phyloP scores from a whole-genome alignment of 2,888 invertebrate genomes.

The Hemaris fuciformis region DNA sequence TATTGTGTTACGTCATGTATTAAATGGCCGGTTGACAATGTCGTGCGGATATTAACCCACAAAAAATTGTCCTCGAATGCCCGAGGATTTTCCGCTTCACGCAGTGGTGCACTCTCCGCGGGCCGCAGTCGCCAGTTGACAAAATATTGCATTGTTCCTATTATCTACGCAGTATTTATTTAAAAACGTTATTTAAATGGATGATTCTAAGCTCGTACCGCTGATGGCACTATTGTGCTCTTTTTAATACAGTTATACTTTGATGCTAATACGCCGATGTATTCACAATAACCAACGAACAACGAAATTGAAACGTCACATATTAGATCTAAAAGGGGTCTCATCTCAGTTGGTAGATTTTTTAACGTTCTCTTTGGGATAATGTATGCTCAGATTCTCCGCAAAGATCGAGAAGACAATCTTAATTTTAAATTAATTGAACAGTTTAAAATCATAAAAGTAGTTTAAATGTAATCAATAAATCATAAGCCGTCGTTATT shows the following conservation, averaged over 20 bases:
- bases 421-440: too few species aligned
- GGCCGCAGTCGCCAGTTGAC: slow-evolving; percentile 78
- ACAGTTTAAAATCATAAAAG: too few species aligned
- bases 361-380: background rate
- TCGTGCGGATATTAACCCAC: slow-evolving; percentile 80
- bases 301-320: slow-evolving; percentile 20
- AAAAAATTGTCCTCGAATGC: slow-evolving; percentile 80
- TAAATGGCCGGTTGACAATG: slow-evolving; percentile 81
- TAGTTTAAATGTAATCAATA: too few species aligned
- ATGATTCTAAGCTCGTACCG: slow-evolving; percentile 78
- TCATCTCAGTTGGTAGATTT: background rate
- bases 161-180: slow-evolving; percentile 80
- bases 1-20: slow-evolving; percentile 80
- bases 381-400: too few species aligned
- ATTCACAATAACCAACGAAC: slow-evolving; percentile 35
- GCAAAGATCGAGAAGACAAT: too few species aligned
- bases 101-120: slow-evolving; percentile 75
- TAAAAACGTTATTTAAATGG: slow-evolving; percentile 82
- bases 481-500: too few species aligned
- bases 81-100: slow-evolving; percentile 82
- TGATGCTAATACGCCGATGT: slow-evolving; percentile 39
- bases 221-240: slow-evolving; percentile 70
- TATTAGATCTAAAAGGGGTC: background rate
- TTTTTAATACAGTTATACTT: slow-evolving; percentile 64
- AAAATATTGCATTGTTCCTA: slow-evolving; percentile 82